These are phyloP conservation scores for Metellina segmentata DNA, from an alignment of 2,888 invertebrate genomes.

Conservation along the genomic window DNA sequence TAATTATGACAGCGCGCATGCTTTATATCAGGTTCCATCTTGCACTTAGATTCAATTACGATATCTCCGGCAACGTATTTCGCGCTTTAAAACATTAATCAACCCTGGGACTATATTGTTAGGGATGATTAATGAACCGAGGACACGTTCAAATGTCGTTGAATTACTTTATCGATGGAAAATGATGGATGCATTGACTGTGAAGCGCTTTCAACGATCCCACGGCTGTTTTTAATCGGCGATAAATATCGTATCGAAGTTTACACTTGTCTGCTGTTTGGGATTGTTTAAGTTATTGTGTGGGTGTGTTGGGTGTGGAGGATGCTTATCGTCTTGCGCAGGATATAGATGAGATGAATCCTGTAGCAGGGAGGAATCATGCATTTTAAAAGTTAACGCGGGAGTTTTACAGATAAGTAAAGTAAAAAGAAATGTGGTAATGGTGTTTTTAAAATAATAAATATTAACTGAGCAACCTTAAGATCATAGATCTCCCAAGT, in stretches of 20 bases:
- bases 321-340: too few species aligned
- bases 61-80: constrained; percentile 28
- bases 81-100: constrained; percentile 58
- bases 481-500: too few species aligned
- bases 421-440: too few species aligned
- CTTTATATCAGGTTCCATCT: constrained; percentile 54
- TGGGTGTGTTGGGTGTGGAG: too few species aligned
- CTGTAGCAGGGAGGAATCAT: too few species aligned
- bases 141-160: constrained; percentile 37
- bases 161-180: constrained; percentile 42
- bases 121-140: constrained; percentile 55
- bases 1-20: constrained; percentile 51
- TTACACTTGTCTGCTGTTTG: too few species aligned
- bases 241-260: neutral
- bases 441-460: too few species aligned
- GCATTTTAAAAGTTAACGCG: too few species aligned
- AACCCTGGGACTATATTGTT: constrained; percentile 46
- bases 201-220: neutral
- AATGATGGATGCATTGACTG: constrained; percentile 41
- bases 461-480: too few species aligned
- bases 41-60: constrained; percentile 69
- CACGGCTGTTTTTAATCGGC: neutral
- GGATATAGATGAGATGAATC: too few species aligned
- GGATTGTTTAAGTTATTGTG: too few species aligned
- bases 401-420: too few species aligned